Evolutionary conservation across 2,888 invertebrate genomes (phyloP).

Genomic region (Sarcophaga subvicina): DNA sequence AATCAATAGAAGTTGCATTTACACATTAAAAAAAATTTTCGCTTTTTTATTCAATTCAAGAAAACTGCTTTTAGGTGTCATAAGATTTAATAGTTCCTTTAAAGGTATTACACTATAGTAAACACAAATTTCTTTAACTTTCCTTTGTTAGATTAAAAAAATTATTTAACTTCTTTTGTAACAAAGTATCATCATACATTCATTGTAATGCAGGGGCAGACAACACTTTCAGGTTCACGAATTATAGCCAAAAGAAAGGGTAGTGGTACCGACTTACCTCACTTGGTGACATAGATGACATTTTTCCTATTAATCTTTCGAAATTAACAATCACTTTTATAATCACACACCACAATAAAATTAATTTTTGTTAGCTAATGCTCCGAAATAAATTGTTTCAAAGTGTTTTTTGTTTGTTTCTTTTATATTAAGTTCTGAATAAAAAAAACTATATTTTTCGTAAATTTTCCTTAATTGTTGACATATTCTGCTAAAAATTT

Average conservation of each 20-base stretch:
- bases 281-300: constrained; percentile 78
- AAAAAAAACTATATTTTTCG: constrained; percentile 13
- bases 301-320: constrained; percentile 66
- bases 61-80: no score
- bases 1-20: no score
- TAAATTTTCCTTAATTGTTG: constrained; percentile 67
- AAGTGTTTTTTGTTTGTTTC: constrained; percentile 37
- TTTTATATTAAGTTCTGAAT: constrained; percentile 39
- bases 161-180: no score
- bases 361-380: neutral
- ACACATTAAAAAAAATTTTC: no score
- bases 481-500: constrained; percentile 68
- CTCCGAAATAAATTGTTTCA: neutral
- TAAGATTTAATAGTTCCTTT: no score
- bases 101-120: no score
- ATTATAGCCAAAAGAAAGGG: neutral
- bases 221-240: no score
- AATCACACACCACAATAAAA: constrained; percentile 17
- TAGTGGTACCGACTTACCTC: constrained; percentile 73
- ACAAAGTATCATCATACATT: no score
- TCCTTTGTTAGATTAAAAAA: no score
- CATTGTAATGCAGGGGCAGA: no score
- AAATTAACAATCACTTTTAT: constrained; percentile 25
- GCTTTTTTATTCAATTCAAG: no score
- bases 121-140: no score